phyloP scores from a whole-genome alignment of 2,797 vertebrate species.

The Propithecus deckenii region DNA sequence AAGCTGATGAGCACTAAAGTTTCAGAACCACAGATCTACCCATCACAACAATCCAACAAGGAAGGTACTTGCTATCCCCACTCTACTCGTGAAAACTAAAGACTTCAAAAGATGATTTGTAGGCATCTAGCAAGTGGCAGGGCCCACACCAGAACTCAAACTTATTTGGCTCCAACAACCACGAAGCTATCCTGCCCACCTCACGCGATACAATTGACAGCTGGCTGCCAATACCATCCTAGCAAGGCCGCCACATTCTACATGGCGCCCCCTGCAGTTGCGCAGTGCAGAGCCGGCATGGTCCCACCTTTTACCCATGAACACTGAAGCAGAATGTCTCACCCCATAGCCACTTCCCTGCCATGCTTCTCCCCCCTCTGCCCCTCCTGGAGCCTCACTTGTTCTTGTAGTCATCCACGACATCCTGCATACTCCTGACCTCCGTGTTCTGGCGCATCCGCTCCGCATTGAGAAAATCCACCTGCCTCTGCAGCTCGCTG shows the following conservation, averaged over 20 bases:
- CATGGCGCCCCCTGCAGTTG: accelerated
- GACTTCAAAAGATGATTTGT: neutral
- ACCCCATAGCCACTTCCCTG: neutral
- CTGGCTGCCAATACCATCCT: neutral
- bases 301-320: neutral
- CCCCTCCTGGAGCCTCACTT: constrained; percentile 86
- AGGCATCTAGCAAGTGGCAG: neutral
- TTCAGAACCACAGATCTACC: neutral
- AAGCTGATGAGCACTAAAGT: neutral
- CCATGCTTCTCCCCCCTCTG: neutral
- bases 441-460: constrained; percentile 87
- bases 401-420: constrained; percentile 95
- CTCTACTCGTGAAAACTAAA: neutral
- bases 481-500: constrained; percentile 89
- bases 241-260: neutral
- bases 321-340: neutral
- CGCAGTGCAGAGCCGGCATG: neutral
- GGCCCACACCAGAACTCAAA: neutral
- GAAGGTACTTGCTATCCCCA: neutral
- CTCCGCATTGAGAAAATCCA: constrained; percentile 82
- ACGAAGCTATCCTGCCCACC: neutral
- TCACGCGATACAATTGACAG: no score
- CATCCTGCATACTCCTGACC: constrained; percentile 92
- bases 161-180: neutral
- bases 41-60: neutral